A percentile compares a stretch with the other conserved stretches of the same genome.
Evolutionary conservation across 2,113 vertebrate genomes (phyloP).

Genomic region (Clinocottus analis): DNA sequence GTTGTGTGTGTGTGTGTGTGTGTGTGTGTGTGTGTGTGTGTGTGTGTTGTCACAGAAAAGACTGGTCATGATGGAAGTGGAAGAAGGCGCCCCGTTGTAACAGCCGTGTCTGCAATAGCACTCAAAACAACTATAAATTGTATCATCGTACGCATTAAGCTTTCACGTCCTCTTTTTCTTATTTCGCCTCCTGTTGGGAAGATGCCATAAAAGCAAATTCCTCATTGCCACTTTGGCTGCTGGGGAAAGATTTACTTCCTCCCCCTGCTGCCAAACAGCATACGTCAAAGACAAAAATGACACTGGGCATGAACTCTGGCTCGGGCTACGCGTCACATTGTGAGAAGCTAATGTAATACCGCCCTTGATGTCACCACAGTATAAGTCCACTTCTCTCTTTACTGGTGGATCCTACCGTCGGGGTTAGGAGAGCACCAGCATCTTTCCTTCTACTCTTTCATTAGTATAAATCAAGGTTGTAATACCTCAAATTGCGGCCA

Average conservation of each 20-base stretch:
- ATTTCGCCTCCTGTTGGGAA: slow-evolving; percentile 26
- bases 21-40: too few relatives aligned
- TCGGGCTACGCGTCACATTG: background rate
- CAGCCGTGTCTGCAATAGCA: slow-evolving; percentile 12
- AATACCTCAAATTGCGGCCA: slow-evolving; percentile 99
- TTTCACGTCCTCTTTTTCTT: background rate
- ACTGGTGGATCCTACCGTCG: background rate
- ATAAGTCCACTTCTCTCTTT: background rate
- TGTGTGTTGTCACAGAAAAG: too few relatives aligned
- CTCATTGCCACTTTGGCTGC: background rate
- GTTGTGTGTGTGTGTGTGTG: background rate
- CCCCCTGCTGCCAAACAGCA: slow-evolving; percentile 17
- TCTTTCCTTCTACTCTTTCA: background rate
- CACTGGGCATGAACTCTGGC: slow-evolving; percentile 8
- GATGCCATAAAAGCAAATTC: slow-evolving; percentile 30
- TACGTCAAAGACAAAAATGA: slow-evolving; percentile 26
- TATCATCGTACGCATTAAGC: background rate
- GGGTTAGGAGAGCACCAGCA: background rate
- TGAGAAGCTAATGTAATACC: background rate
- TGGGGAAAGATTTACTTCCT: slow-evolving; percentile 31
- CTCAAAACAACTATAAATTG: slow-evolving; percentile 28
- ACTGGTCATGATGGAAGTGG: slow-evolving; percentile 5
- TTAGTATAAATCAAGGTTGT: background rate
- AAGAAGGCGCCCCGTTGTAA: background rate
- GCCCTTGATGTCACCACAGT: background rate